Evolutionary conservation across 2,888 invertebrate genomes (phyloP), one percentile per base, ranked within the genome.

Genomic region (Drosophila infuscata): DNA sequence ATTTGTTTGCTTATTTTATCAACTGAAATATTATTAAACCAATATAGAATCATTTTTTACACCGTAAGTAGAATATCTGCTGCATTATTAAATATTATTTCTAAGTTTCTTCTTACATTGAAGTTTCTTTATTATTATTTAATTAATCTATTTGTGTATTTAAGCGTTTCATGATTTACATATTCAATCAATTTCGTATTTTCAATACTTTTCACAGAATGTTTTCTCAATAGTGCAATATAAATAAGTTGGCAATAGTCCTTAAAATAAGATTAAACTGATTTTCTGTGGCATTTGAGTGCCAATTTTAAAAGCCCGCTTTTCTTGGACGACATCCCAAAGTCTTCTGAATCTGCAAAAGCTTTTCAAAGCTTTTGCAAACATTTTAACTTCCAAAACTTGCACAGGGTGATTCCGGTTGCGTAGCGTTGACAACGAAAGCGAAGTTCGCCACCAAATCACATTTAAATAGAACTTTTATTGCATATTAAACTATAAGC

Each of bases 331-430:
- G 20, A 29, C 29, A 25, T 12, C 25, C 54, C n/a, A 3, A 4
- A 32, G 46, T 38, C 41, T 41, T 49, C 7, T 9, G 15, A 41
- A 9, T 8, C 15, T 3, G 15, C 15, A 6, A 49, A 73, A 75
- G 75, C 73, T 77, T 33, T 25, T 0, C 7, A 11, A 43, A 71
- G 60, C 48, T 63, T 65, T 54, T 3, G 17, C n/a, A n/a, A 32
- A 49, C 9, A 35, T 17, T 33, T 11, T 8, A 29, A 30, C 41
- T 36, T 41, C 20, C 12, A 20, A 53, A 71, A 41, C 52, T 29
- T 64, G 5, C 52, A 73, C 76, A 76, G 67, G 74, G 62, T 73
- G 74, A 12, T n/a, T 1, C 65, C 9, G 25, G 8, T n/a, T 15
- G 8, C 20, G 25, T 12, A 12, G 32, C 25, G 9, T 3, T 43